phyloP scores from a whole-genome alignment of 23 tunicate genomes.

The Styela clava region DNA sequence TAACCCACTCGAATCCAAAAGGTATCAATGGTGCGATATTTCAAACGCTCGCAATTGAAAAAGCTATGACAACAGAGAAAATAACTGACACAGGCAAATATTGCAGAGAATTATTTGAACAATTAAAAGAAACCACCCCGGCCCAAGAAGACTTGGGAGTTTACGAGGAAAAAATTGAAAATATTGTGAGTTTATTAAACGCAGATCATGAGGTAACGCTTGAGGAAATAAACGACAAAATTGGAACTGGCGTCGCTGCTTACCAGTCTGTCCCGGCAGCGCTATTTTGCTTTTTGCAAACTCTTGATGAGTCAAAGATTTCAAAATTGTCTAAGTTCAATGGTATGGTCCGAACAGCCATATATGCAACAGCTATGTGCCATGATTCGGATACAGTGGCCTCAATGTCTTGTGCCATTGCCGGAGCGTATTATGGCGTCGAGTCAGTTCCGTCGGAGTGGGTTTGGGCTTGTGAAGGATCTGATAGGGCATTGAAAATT shows the following conservation, averaged over 20 bases:
- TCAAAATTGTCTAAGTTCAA: neutral
- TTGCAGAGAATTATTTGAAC: slow-evolving; percentile 39
- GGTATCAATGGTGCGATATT: slow-evolving; percentile 69
- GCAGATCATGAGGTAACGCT: neutral
- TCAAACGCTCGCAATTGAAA: slow-evolving; percentile 53
- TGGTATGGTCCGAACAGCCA: slow-evolving; percentile 35
- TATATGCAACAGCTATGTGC: slow-evolving; percentile 54
- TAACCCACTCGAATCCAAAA: slow-evolving; percentile 50
- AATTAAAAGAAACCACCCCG: slow-evolving; percentile 12
- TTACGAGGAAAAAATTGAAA: neutral
- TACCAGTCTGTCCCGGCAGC: slow-evolving; percentile 50
- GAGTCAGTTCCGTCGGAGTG: slow-evolving; percentile 40
- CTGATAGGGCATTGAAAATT: slow-evolving; percentile 7
- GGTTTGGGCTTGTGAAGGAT: slow-evolving; percentile 46
- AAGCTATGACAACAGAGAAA: slow-evolving; percentile 26
- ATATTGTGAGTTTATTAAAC: neutral
- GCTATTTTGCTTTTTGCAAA: slow-evolving; percentile 44
- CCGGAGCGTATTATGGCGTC: slow-evolving; percentile 61
- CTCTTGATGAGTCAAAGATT: slow-evolving; percentile 37
- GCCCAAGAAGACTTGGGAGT: neutral
- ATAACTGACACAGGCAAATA: slow-evolving; percentile 12
- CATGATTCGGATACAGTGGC: slow-evolving; percentile 72
- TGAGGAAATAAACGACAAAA: neutral
- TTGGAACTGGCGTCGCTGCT: slow-evolving; percentile 22
- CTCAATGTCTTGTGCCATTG: slow-evolving; percentile 69